These are phyloP conservation scores for Spilarctia lutea DNA, from an alignment of 2,888 invertebrate genomes.

Conservation along the genomic window DNA sequence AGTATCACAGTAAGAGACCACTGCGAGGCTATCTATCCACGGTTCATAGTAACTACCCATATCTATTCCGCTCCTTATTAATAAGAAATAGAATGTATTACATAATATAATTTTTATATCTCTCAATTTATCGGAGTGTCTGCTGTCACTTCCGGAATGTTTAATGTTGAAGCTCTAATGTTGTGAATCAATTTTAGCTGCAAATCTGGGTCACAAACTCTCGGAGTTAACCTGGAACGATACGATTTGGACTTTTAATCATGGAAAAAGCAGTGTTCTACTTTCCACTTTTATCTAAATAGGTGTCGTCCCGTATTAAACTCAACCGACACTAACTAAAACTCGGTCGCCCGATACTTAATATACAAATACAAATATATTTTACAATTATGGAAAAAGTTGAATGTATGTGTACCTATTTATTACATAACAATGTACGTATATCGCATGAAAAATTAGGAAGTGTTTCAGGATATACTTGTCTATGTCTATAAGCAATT, in stretches of 20 bases:
- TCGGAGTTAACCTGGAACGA: not conserved
- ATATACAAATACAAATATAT: not conserved
- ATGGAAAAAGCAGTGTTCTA: conserved; percentile 2
- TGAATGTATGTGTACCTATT: too few relatives aligned
- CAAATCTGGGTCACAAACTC: conserved; percentile 3
- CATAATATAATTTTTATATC: not conserved
- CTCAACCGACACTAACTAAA: not conserved
- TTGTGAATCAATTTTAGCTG: conserved; percentile 3
- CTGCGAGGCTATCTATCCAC: too few relatives aligned
- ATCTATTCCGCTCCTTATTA: not conserved
- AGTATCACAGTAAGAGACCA: too few relatives aligned
- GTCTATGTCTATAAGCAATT: too few relatives aligned
- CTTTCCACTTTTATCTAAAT: not conserved
- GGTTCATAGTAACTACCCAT: not conserved
- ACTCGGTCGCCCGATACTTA: not conserved
- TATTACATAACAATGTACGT: too few relatives aligned
- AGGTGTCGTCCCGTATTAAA: conserved; percentile 2
- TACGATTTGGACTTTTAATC: not conserved
- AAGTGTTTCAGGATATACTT: too few relatives aligned
- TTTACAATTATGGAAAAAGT: too few relatives aligned
- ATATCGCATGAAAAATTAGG: too few relatives aligned
- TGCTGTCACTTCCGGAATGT: not conserved
- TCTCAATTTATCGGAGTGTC: not conserved
- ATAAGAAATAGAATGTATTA: not conserved
- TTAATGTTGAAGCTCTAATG: not conserved